Base-by-base conservation (phyloP, 35 echinoderm and acorn worm species). In the Hemicentrotus pulcherrimus region DNA sequence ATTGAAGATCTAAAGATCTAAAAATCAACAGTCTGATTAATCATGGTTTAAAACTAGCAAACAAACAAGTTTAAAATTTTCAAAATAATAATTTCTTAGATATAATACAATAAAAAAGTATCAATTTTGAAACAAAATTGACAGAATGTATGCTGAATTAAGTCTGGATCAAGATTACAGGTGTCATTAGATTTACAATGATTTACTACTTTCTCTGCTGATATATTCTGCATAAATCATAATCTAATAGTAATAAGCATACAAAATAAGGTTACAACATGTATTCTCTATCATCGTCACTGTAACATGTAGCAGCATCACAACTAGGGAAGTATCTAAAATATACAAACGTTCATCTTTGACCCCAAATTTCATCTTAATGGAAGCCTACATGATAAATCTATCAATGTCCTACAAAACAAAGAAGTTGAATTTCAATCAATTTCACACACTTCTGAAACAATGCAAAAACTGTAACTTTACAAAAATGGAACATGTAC, bases 321-420 rank as follows among this genome's bases (percentile, higher is more conserved):
- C 19, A 78, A 8, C 28, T 78, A 96, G 92, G 95, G 94, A 88
- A 91, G 71, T 97, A 59, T 96, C 94, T 92, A 95, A 95, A 61
- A 61, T 97, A 86, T 95, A 96, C 89, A 32, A 95, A 90, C 94
- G 92, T 47, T 97, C 46, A 94, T 46, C 31, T 61, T 28, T 70
- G 31, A 65, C 41, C 94, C n/a, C 6, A 1, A 94, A 71, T 32
- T 9, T 24, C 47, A 59, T 24, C 60, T 32, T 32, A 48, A n/a
- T 55, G 50, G 50, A 55, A 55, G 50, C 50, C 8, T 55, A 55
- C 50, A 55, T 11, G 15, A 6, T 55, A 55, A 55, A 78, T n/a
- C 6, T n/a, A 78, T 8, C 65, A 78, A 28, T n/a, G 28, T 78
- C 24, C 19, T n/a, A 7, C 19, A 4, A 78, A 28, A 78, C 19